phyloP scores from a whole-genome alignment of 2,797 vertebrate genomes.

The Peromyscus melanophrys region DNA sequence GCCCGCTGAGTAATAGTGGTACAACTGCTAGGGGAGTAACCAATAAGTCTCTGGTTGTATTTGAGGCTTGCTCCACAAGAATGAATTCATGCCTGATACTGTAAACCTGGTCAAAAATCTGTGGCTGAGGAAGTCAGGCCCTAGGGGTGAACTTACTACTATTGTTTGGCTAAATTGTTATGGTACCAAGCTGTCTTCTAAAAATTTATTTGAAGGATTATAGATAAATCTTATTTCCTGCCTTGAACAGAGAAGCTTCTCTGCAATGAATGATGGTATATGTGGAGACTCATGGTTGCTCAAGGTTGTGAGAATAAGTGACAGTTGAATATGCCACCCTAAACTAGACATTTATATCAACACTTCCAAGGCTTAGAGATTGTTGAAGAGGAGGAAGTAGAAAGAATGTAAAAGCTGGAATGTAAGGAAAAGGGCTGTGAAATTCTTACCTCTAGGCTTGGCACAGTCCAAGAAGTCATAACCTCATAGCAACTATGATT shows the following conservation, averaged over 20 bases:
- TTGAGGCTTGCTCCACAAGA: neutral
- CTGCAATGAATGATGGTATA: neutral
- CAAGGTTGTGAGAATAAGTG: neutral
- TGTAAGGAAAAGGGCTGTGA: neutral
- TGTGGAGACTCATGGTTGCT: neutral
- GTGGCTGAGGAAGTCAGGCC: neutral
- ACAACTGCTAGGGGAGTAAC: neutral
- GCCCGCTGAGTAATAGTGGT: neutral
- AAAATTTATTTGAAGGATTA: slow-evolving; percentile 6
- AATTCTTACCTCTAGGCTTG: neutral
- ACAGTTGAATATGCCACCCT: neutral
- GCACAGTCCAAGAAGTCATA: neutral
- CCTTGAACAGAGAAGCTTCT: neutral
- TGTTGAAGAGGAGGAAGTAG: neutral
- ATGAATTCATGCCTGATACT: neutral
- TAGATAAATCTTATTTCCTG: neutral
- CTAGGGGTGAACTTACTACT: neutral
- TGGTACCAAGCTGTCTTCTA: neutral
- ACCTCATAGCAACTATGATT: neutral
- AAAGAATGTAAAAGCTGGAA: neutral
- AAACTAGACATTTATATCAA: neutral
- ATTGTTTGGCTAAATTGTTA: neutral
- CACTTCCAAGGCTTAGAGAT: neutral
- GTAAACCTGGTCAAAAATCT: neutral
- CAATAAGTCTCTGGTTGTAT: neutral